Conservation (phyloP, 2,797 vertebrate genomes). For the Pachyuromys duprasi region DNA sequence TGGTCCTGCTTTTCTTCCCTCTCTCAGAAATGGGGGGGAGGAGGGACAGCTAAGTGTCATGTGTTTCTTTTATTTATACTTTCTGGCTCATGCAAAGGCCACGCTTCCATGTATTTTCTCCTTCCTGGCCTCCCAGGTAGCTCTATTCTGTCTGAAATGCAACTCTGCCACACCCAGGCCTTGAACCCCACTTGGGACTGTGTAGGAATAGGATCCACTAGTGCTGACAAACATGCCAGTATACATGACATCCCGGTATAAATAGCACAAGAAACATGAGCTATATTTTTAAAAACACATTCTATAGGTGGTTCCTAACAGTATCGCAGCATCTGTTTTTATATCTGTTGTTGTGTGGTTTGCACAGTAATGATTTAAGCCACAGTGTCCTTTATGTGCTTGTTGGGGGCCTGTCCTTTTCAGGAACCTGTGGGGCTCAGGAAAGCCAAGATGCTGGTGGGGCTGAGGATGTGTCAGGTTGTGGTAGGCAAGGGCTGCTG, state of each 20-base stretch:
- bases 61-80: background rate
- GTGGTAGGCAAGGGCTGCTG: background rate
- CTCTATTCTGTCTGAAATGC: background rate
- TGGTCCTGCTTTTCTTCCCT: background rate
- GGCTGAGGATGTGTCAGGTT: background rate
- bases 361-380: background rate
- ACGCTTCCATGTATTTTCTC: background rate
- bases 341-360: background rate
- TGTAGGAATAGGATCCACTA: rapidly evolving
- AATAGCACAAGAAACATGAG: background rate
- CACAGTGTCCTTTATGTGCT: background rate
- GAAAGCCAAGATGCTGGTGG: background rate
- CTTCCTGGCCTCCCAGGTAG: background rate
- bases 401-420: background rate
- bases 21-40: background rate
- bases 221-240: background rate
- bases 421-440: background rate
- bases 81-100: background rate
- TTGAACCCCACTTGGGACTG: rapidly evolving
- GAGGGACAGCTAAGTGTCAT: background rate
- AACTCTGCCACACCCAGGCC: background rate
- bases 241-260: background rate
- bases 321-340: conserved; percentile 38
- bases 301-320: background rate
- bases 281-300: background rate